Percentiles rank a stretch among this genome's conserved stretches.
These are phyloP conservation scores for Liparis tanakae DNA, from an alignment of 2,797 vertebrate genomes.

Conservation along the genomic window DNA sequence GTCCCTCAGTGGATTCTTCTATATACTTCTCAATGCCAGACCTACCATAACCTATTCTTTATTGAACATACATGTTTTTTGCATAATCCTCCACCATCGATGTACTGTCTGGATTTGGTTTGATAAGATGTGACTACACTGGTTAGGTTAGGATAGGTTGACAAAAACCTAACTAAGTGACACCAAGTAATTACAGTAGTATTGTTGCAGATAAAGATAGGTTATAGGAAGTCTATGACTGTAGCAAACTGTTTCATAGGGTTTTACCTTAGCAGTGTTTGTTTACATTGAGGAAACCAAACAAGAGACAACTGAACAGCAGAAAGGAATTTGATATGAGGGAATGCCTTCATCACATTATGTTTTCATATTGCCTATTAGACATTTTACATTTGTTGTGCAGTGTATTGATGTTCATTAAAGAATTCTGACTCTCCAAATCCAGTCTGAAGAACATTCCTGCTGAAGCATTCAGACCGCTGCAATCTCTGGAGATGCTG, in stretches of 20 bases:
- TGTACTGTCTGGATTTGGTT: no score
- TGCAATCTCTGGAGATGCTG: conserved; percentile 81
- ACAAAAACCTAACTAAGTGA: background rate
- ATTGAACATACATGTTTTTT: no score
- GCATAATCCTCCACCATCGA: no score
- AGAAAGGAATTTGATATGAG: background rate
- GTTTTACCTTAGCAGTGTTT: background rate
- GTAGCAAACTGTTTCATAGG: background rate
- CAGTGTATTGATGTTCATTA: background rate
- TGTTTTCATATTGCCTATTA: background rate
- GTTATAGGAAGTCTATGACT: no score
- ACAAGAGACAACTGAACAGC: background rate
- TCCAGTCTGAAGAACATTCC: conserved; percentile 74
- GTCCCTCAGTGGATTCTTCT: background rate
- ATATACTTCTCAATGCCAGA: background rate
- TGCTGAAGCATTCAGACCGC: conserved; percentile 66
- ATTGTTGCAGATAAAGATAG: background rate
- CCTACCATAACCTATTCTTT: background rate
- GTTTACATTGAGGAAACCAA: no score
- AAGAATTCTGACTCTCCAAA: conserved; percentile 3
- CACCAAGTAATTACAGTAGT: background rate
- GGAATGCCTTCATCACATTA: background rate
- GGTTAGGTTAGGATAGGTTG: no score
- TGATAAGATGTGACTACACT: no score
- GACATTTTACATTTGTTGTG: background rate